Percentiles rank a stretch among this genome's conserved stretches.
phyloP scores from a whole-genome alignment of 2,113 vertebrate species.

The Zosterops pallidus region DNA sequence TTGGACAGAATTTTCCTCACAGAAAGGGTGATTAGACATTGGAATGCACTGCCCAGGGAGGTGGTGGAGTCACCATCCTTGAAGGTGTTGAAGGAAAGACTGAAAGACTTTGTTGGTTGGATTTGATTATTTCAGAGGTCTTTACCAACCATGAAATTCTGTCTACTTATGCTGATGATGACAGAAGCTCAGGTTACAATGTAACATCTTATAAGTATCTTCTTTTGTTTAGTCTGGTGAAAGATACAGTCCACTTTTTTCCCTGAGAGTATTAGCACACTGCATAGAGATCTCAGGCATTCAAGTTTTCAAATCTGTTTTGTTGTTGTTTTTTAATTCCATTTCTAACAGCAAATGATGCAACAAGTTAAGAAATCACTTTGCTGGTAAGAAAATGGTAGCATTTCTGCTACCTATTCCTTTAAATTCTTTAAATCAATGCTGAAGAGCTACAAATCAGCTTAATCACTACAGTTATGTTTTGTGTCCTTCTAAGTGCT shows the following conservation, averaged over 20 bases:
- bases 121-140: background rate
- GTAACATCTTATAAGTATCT: background rate
- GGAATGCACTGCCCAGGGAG: background rate
- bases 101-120: background rate
- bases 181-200: background rate
- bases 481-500: background rate
- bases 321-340: background rate
- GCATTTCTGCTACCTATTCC: background rate
- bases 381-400: background rate
- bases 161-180: background rate
- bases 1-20: background rate
- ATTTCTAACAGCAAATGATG: background rate
- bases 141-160: background rate
- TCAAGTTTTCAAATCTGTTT: background rate
- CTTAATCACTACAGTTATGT: background rate
- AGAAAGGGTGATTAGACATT: background rate
- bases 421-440: background rate
- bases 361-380: background rate
- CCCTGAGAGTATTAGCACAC: too few relatives aligned
- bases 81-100: background rate
- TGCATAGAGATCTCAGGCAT: background rate
- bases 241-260: background rate
- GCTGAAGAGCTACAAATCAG: background rate
- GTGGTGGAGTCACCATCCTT: background rate
- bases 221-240: background rate